phyloP scores from a whole-genome alignment of 2,797 vertebrate species.

The Podargus strigoides region DNA sequence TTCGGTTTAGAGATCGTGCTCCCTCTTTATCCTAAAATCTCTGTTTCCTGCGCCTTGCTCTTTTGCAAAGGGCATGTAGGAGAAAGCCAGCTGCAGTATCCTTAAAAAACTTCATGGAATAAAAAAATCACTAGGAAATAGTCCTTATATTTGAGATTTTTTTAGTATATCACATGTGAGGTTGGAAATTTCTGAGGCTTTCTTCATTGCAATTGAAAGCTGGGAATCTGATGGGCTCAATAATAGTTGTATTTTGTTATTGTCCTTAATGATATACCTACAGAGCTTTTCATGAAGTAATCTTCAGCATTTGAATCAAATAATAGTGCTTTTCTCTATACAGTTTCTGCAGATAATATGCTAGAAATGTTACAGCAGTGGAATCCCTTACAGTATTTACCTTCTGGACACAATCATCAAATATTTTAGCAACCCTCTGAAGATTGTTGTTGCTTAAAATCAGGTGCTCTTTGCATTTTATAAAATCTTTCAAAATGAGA shows the following conservation, averaged over 20 bases:
- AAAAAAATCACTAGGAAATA: not conserved
- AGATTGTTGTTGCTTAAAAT: not conserved
- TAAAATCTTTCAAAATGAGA: not conserved
- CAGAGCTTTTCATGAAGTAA: not conserved
- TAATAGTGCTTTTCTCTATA: not conserved
- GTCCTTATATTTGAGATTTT: not conserved
- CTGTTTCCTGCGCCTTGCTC: not conserved
- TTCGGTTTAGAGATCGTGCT: not conserved
- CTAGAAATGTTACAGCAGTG: not conserved
- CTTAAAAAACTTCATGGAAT: not conserved
- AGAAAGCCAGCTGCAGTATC: not conserved
- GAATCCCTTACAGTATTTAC: not conserved
- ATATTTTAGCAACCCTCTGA: not conserved
- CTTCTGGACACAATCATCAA: not conserved
- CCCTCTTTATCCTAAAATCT: constrained; percentile 22
- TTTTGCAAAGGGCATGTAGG: not conserved
- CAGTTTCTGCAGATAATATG: not conserved
- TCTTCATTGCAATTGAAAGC: not conserved
- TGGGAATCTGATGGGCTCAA: not conserved
- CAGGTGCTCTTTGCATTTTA: not conserved
- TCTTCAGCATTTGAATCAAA: not conserved
- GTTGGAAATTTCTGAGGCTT: not conserved
- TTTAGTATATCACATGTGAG: not conserved
- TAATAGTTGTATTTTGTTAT: not conserved
- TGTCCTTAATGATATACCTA: not conserved